Conservation (phyloP, 2,113 vertebrate genomes). For the Mastomys natalensis region DNA sequence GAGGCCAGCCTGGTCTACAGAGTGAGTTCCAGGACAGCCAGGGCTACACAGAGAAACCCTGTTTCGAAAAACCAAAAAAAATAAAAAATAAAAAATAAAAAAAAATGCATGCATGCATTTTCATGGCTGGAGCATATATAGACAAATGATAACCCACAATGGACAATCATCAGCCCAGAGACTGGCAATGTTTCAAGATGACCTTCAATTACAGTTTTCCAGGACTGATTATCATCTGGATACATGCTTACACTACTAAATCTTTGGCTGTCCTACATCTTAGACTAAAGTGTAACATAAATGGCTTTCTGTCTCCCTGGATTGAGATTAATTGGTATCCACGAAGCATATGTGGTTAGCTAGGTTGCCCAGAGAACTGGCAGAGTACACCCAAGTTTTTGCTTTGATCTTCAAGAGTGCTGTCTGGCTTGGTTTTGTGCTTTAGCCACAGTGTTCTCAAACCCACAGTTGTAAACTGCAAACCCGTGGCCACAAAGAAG, state of each 20-base stretch:
- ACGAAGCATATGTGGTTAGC: not conserved
- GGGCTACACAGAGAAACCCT: too few relatives aligned
- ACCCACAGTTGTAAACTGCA: not conserved
- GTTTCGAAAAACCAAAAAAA: too few relatives aligned
- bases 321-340: constrained; percentile 7
- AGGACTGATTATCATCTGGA: constrained; percentile 45
- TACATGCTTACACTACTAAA: not conserved
- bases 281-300: constrained; percentile 14
- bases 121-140: not conserved
- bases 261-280: not conserved
- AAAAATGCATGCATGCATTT: not conserved
- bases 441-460: constrained; percentile 53
- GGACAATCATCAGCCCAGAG: not conserved
- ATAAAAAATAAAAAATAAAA: too few relatives aligned
- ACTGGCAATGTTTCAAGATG: constrained; percentile 26
- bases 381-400: constrained; percentile 34
- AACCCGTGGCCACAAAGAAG: constrained; percentile 22
- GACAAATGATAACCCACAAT: constrained; percentile 9
- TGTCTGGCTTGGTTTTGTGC: constrained; percentile 26
- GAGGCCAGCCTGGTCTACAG: too few relatives aligned
- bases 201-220: not conserved
- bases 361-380: constrained; percentile 5
- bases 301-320: not conserved
- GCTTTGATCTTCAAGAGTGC: constrained; percentile 54
- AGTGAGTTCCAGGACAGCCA: too few relatives aligned